Evolutionary conservation across 2,113 vertebrate genomes (phyloP).

Genomic region (Sinosuthora webbiana): DNA sequence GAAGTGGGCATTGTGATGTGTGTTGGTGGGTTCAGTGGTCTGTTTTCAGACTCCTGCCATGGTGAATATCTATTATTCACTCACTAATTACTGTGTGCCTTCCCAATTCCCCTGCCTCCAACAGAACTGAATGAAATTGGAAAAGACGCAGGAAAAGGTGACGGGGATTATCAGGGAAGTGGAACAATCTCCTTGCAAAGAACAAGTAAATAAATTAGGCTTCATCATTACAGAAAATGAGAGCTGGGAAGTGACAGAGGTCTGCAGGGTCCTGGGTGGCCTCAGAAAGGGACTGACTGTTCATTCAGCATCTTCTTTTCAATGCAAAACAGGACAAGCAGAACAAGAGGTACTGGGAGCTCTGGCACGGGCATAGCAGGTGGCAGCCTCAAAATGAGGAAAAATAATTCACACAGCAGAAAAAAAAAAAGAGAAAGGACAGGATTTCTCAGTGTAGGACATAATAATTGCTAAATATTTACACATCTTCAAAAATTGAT

Average conservation of each 20-base stretch:
- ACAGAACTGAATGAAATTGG: neutral
- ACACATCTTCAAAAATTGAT: neutral
- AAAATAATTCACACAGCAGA: neutral
- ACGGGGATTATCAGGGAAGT: neutral
- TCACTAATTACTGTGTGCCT: constrained; percentile 25
- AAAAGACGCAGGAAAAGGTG: neutral
- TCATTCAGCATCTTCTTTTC: neutral
- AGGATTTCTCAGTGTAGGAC: neutral
- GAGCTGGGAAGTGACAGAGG: neutral
- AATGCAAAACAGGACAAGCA: neutral
- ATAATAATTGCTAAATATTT: neutral
- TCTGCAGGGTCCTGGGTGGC: neutral
- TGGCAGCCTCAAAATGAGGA: neutral
- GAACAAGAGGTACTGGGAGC: neutral
- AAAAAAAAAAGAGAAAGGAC: neutral
- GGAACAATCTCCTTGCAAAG: neutral
- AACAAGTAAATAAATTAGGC: neutral
- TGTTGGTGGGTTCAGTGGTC: neutral
- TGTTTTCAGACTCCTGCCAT: neutral
- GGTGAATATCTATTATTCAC: neutral
- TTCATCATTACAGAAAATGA: neutral
- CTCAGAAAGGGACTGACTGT: neutral
- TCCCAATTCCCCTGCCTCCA: neutral
- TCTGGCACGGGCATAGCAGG: neutral
- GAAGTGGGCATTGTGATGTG: neutral